Evolutionary conservation across 1,140 invertebrate genomes (phyloP), one percentile per base, ranked within the genome.

Genomic region (Aphelenchoides besseyi): DNA sequence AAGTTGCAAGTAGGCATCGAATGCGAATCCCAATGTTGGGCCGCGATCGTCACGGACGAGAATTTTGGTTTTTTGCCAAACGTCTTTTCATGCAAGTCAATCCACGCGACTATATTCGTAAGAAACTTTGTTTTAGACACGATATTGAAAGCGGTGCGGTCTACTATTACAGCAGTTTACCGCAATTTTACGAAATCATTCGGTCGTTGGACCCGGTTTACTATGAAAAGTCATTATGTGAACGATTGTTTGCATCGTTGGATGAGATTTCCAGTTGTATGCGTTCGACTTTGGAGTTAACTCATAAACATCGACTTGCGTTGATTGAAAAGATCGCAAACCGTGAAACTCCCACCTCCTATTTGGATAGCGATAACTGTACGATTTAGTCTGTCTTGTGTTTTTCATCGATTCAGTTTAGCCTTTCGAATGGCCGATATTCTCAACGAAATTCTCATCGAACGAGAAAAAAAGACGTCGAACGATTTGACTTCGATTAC

Each of bases 41-140:
- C 9, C 67, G 55, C 67, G 77, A 78, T 71, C 63, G 77, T 1
- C 79, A 78, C 29, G 77, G 77, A 0, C 71, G 77, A 30, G 55
- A 73, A 23, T 78, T 80, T 54, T 78, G 77, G 77, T 78, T 79
- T 32, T 32, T 80, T 37, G 77, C 59, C 2, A 53, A 77, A 54
- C 53, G 77, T 5, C 3, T 78, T 18, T 80, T 79, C 68, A 66
- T 78, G 77, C 80, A 64, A 69, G 77, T 74, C 48, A 0, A 72
- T 57, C n/a, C 55, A 26, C 2, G 18, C 0, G 3, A 66, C 16
- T 73, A 33, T 74, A 16, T 28, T 2, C 16, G 68, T 55, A 29
- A 41, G 5, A 71, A 5, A 9, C 28, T 30, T 1, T 16, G 1
- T 76, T 78, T 73, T 32, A 78, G 76, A 2, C 64, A 76, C 53